Base-by-base conservation (phyloP, 1,140 invertebrate genomes). In the Drosophila sucinea region DNA sequence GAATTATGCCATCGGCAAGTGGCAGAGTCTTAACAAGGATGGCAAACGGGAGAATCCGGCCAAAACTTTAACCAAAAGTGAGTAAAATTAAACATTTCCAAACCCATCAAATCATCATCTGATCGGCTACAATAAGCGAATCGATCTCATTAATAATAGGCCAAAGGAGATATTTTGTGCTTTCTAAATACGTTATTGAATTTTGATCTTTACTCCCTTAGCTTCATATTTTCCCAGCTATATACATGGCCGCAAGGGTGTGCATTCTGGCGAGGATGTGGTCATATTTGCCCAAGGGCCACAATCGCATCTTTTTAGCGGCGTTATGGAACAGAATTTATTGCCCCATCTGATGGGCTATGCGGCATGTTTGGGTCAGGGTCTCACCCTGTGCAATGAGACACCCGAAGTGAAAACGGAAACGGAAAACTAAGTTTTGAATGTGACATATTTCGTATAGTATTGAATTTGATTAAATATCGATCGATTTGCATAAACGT, bases 301-400 rank as follows among this genome's bases (percentile, higher is more conserved):
- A 0, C 94, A 94, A 92, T 92, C 95, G 1, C 95, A 97, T 84
- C 91, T 97, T 3, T 94, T 97, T 67, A 93, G 94, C 51, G 95
- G 96, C 29, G 94, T 95, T 1, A 95, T 96, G 87, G 96, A 97
- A 73, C 96, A 97, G 90, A 95, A 94, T 85, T 94, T 96, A 72
- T 94, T 97, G 32, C 94, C 96, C 30, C 95, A 96, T 83, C 93
- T 95, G 5, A 94, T 97, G 81, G 95, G 94, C 1, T 95, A 95
- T 74, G 94, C 95, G 1, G 92, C 93, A 0, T 95, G 95, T 60
- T 80, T 94, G 11, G 94, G 93, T 3, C 35, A 77, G 5, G 91
- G 86, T 0, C 10, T 32, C 8, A 90, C 78, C 0, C 2, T 71
- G 1, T 89, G 80, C 71, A 55, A 70, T 23, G 17, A 65, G 29